Evolutionary conservation across 2,888 invertebrate species (phyloP).

Genomic region (Tetragnatha montana): DNA sequence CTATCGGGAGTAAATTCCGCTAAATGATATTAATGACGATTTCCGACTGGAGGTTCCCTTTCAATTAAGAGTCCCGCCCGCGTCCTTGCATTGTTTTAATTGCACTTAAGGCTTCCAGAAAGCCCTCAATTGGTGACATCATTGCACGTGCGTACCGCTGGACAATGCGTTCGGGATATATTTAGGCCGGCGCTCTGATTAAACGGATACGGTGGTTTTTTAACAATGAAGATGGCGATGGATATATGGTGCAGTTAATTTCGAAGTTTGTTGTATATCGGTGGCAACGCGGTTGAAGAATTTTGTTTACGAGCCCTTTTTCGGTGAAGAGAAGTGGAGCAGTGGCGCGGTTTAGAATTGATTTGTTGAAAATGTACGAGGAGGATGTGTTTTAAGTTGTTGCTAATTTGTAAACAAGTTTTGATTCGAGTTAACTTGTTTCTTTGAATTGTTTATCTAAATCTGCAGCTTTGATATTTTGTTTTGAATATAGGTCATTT

Average conservation of each 20-base stretch:
- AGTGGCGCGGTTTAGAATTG: background rate
- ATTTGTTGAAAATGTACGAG: background rate
- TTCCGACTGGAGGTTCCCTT: constrained; percentile 23
- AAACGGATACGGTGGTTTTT: constrained; percentile 4
- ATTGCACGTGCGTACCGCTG: background rate
- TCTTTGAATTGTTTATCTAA: no score
- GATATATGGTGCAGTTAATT: constrained; percentile 30
- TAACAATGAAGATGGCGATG: constrained; percentile 35
- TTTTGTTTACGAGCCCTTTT: background rate
- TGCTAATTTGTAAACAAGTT: background rate
- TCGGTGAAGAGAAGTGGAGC: background rate
- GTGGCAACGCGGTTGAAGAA: background rate
- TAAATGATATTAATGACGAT: constrained; percentile 50
- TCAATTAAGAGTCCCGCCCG: constrained; percentile 40
- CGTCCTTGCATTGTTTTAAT: constrained; percentile 35
- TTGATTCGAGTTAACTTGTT: background rate
- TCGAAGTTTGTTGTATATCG: background rate
- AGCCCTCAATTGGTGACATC: constrained; percentile 12
- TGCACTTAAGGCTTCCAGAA: background rate
- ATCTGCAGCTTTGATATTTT: no score
- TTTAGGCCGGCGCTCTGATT: constrained; percentile 6
- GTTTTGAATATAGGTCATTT: no score
- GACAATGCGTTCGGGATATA: constrained; percentile 20
- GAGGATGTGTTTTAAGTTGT: background rate
- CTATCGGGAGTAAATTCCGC: constrained; percentile 37